Base-by-base conservation (phyloP, 1,140 invertebrate genomes). In the Caenorhabditis remanei region DNA sequence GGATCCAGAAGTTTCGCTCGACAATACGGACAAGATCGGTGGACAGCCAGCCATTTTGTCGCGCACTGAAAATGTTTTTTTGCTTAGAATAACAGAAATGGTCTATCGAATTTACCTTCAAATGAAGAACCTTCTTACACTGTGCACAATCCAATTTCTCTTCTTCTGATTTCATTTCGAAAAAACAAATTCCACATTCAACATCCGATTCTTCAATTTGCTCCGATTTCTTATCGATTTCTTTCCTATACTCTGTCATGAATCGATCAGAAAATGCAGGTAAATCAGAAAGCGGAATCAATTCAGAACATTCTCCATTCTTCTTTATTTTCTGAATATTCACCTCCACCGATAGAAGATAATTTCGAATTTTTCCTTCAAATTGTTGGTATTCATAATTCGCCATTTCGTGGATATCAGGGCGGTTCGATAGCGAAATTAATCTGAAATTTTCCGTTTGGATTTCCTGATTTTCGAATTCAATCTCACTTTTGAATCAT, bases 111-210 rank as follows among this genome's bases (percentile, higher is more conserved):
- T n/a, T n/a, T 5, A 65, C 61, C 40, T 65, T 41, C 8, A 41
- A 40, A 65, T 65, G 61, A 13, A 16, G 16, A 21, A 58, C n/a
- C 21, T 58, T 58, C 4, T 21, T 19, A 21, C 56, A 58, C 5
- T 58, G 56, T n/a, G 4, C 56, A 58, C 56, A 58, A n/a, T 58
- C n/a, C 56, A 58, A 58, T n/a, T 14, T 58, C 56, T 58, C n/a
- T n/a, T 58, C 13, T 3, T 58, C 21, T 2, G 19, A 58, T 21
- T 32, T 65, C 3, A 65, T 65, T 41, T 65, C 61, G 11, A 40
- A 32, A 11, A 40, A 65, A 65, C 61, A 65, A n/a, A 65, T 40
- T 32, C 11, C 9, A 65, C 61, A 65, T 40, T 65, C 61, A 11
- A 24, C 6, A 65, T 40, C 32, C 2, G 4, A 2, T 41, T 11